phyloP scores from a whole-genome alignment of 2,113 vertebrate species.

The Notiomystis cincta region DNA sequence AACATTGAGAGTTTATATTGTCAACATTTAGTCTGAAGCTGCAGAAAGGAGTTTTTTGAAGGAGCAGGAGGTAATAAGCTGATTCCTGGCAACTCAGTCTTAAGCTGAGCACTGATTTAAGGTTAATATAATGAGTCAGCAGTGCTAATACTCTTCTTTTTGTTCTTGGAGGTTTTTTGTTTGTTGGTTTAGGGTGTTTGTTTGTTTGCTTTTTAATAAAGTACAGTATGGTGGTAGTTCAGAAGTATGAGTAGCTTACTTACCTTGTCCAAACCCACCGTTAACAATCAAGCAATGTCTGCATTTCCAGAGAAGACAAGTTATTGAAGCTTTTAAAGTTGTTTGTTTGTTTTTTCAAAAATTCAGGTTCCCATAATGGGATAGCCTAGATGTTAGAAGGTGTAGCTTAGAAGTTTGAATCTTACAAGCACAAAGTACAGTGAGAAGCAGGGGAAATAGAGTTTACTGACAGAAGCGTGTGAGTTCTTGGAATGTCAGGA shows the following conservation, averaged over 20 bases:
- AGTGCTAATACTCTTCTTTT: background rate
- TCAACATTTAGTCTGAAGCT: background rate
- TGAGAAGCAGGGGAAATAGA: background rate
- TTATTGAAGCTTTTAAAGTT: background rate
- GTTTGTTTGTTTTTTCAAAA: background rate
- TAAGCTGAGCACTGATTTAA: background rate
- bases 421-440: fast-evolving
- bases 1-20: background rate
- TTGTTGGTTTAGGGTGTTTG: background rate
- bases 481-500: background rate
- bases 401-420: background rate
- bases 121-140: background rate
- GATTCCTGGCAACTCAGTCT: background rate
- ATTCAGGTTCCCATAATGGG: background rate
- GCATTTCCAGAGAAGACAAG: background rate
- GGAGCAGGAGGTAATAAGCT: background rate
- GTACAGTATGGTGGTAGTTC: background rate
- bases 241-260: background rate
- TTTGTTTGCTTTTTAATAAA: background rate
- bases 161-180: background rate
- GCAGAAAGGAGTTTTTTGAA: background rate
- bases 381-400: background rate
- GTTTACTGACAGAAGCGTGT: background rate
- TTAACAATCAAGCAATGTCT: background rate
- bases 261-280: background rate